Percentiles rank a stretch among this genome's conserved stretches.
Conservation (phyloP, 2,113 vertebrate species). For the Ariopsis seemanni region DNA sequence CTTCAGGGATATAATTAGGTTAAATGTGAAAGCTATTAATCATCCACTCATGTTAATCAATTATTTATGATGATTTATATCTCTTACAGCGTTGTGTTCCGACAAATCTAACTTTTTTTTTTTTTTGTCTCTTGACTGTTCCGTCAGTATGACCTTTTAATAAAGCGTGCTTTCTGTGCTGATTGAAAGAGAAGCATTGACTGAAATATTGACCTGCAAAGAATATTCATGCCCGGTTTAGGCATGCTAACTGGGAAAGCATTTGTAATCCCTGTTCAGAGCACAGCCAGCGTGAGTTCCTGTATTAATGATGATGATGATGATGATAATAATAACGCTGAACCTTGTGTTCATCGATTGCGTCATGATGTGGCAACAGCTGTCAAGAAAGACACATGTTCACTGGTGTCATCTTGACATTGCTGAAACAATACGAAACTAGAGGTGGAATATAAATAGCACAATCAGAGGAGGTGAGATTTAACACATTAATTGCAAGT, state of each 20-base stretch:
- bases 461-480: neutral
- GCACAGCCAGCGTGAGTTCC: neutral
- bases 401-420: neutral
- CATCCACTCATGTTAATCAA: neutral
- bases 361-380: neutral
- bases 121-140: constrained; percentile 8
- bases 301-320: neutral
- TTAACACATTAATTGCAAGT: neutral
- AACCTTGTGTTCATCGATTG: constrained; percentile 1
- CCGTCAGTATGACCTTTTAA: constrained; percentile 39
- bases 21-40: constrained; percentile 10
- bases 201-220: constrained; percentile 13
- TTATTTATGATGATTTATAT: neutral
- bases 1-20: neutral
- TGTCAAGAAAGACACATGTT: neutral
- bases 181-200: constrained; percentile 24
- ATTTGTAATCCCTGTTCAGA: neutral
- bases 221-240: neutral
- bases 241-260: neutral
- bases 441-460: neutral
- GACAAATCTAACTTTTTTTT: constrained; percentile 5
- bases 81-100: neutral
- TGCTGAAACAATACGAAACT: neutral
- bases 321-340: neutral
- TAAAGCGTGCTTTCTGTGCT: constrained; percentile 7